Percentiles rank a stretch among this genome's conserved stretches.
Conservation (phyloP, 2,113 vertebrate genomes). For the Catharus minimus region DNA sequence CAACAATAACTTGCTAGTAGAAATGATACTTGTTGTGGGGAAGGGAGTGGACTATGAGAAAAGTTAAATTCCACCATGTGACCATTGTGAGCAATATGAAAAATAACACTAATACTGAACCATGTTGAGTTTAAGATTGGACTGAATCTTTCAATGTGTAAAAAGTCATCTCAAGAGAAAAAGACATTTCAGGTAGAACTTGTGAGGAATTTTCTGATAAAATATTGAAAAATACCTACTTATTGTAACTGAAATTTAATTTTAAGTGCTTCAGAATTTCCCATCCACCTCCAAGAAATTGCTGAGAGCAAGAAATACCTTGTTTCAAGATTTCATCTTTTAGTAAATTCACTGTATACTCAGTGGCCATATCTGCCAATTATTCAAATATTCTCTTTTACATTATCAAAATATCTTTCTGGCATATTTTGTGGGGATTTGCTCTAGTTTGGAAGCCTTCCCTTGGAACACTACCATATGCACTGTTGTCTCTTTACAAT, state of each 20-base stretch:
- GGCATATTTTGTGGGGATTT: not conserved
- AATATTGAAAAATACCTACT: not conserved
- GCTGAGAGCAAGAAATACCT: not conserved
- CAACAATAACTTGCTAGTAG: not conserved
- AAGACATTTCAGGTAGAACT: not conserved
- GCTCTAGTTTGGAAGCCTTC: not conserved
- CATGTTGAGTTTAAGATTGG: not conserved
- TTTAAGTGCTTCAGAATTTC: not conserved
- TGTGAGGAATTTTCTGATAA: not conserved
- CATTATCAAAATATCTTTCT: not conserved
- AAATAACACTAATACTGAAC: not conserved
- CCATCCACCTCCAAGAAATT: not conserved
- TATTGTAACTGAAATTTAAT: not conserved
- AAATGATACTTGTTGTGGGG: not conserved
- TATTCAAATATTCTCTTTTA: not conserved
- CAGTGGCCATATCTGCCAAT: not conserved
- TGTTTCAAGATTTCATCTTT: not conserved
- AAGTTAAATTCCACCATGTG: not conserved
- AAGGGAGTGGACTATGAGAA: not conserved
- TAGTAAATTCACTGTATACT: not conserved
- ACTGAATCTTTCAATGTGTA: not conserved
- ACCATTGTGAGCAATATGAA: not conserved
- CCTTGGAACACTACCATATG: not conserved
- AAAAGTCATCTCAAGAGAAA: not conserved
- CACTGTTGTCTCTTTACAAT: not conserved